A percentile compares a stretch with the other conserved stretches of the same genome.
Conservation (phyloP, 2,888 invertebrate species). For the Eudasyphora cyanicolor region DNA sequence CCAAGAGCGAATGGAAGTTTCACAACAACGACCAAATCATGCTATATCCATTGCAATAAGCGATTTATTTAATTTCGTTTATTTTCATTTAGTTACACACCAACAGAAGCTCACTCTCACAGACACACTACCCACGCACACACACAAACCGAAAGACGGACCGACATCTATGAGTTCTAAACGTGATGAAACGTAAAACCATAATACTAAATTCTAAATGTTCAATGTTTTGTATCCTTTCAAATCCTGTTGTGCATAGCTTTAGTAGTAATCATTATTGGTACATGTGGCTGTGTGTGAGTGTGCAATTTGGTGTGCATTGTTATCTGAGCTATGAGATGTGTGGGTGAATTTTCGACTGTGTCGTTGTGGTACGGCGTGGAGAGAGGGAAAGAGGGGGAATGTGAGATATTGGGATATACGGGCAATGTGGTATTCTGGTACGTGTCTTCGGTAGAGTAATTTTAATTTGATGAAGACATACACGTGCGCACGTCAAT, state of each 20-base stretch:
- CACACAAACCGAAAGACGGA: not conserved
- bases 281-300: not conserved
- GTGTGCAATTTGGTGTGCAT: not conserved
- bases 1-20: not conserved
- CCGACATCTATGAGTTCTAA: not conserved
- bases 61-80: conserved; percentile 22
- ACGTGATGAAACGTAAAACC: conserved; percentile 29
- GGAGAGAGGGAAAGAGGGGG: not conserved
- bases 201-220: no score
- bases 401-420: no score
- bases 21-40: not conserved
- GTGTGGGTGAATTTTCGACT: not conserved
- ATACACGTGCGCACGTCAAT: conserved; percentile 41
- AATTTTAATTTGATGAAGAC: conserved; percentile 34
- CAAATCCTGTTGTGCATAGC: conserved; percentile 2
- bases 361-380: not conserved
- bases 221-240: conserved; percentile 29
- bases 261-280: conserved; percentile 6
- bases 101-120: not conserved
- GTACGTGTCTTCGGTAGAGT: conserved; percentile 53
- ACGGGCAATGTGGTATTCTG: conserved; percentile 32
- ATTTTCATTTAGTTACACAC: conserved; percentile 19
- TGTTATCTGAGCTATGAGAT: not conserved
- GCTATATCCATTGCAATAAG: conserved; percentile 10
- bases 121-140: not conserved